These are phyloP conservation scores for Drosophila ustulata DNA, from an alignment of 2,888 invertebrate species.

Conservation along the genomic window DNA sequence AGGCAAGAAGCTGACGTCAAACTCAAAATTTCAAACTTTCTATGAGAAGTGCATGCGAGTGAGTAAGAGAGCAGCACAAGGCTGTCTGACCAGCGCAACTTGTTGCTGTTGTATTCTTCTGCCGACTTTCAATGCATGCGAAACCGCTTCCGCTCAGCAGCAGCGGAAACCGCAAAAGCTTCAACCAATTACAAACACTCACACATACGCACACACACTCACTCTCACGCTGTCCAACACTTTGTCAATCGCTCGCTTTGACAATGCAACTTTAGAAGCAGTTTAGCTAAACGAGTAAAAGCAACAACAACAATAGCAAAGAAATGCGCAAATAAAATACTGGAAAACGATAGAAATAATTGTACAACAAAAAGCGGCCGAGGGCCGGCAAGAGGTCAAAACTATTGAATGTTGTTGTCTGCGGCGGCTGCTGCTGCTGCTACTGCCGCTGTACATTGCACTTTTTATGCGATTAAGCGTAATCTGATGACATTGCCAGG, in stretches of 20 bases:
- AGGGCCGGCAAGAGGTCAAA: slow-evolving; percentile 70
- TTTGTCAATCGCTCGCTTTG: slow-evolving; percentile 9
- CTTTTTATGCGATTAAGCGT: slow-evolving; percentile 74
- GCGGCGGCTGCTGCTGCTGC: slow-evolving; percentile 19
- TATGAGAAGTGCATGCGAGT: slow-evolving; percentile 1
- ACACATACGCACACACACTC: slow-evolving; percentile 4
- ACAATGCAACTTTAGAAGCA: slow-evolving; percentile 47
- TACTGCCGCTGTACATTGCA: slow-evolving; percentile 55
- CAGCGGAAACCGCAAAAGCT: slow-evolving; percentile 60
- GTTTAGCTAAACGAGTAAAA: slow-evolving; percentile 36
- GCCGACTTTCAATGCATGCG: slow-evolving; percentile 28
- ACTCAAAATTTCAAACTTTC: slow-evolving; percentile 32
- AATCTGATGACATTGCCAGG: slow-evolving; percentile 63
- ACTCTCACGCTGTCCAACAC: slow-evolving; percentile 16
- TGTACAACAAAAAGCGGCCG: slow-evolving; percentile 60
- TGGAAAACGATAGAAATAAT: slow-evolving; percentile 55
- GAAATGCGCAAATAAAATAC: slow-evolving; percentile 65
- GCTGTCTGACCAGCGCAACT: slow-evolving; percentile 32
- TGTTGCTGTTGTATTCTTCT: slow-evolving; percentile 42
- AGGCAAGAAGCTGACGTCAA: slow-evolving; percentile 34
- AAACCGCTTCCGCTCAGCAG: slow-evolving; percentile 59
- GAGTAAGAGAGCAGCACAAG: slow-evolving; percentile 2
- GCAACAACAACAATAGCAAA: slow-evolving; percentile 25
- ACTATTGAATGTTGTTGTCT: slow-evolving; percentile 45
- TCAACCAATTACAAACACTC: slow-evolving; percentile 37